Evolutionary conservation across 2,113 vertebrate species (phyloP).

Genomic region (Riparia riparia): DNA sequence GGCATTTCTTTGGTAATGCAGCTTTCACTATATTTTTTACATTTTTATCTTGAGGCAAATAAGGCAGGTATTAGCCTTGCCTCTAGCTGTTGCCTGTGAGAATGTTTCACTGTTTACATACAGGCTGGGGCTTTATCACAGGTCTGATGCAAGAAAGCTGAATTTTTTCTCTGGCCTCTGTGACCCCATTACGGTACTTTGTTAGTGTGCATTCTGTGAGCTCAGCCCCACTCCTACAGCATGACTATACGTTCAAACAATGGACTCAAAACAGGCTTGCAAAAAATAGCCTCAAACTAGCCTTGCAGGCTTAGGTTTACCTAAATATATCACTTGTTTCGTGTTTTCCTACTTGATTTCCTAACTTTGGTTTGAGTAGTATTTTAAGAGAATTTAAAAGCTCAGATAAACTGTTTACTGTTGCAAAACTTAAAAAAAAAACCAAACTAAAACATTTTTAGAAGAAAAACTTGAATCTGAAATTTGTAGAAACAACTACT

Average conservation of each 20-base stretch:
- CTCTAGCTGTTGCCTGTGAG: slow-evolving; percentile 31
- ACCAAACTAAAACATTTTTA: neutral
- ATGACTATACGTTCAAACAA: slow-evolving; percentile 26
- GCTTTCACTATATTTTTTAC: neutral
- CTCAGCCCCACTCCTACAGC: slow-evolving; percentile 52
- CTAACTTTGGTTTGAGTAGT: neutral
- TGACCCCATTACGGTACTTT: slow-evolving; percentile 57
- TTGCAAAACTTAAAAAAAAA: neutral
- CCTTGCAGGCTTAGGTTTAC: neutral
- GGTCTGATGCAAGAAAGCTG: slow-evolving; percentile 72
- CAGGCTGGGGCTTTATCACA: slow-evolving; percentile 51
- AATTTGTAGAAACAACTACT: neutral
- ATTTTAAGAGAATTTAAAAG: neutral
- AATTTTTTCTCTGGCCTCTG: slow-evolving; percentile 54
- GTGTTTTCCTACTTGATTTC: neutral
- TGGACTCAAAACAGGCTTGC: neutral
- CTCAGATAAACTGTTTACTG: neutral
- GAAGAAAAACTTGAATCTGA: neutral
- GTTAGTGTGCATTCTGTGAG: slow-evolving; percentile 50
- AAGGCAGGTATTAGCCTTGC: neutral
- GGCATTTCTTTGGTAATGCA: neutral
- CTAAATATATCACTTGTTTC: neutral
- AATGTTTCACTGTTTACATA: slow-evolving; percentile 52
- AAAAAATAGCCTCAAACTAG: slow-evolving; percentile 4
- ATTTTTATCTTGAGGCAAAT: neutral